These are phyloP conservation scores for Hirtodrosophila duncani DNA, from an alignment of 2,888 invertebrate genomes.

Conservation along the genomic window DNA sequence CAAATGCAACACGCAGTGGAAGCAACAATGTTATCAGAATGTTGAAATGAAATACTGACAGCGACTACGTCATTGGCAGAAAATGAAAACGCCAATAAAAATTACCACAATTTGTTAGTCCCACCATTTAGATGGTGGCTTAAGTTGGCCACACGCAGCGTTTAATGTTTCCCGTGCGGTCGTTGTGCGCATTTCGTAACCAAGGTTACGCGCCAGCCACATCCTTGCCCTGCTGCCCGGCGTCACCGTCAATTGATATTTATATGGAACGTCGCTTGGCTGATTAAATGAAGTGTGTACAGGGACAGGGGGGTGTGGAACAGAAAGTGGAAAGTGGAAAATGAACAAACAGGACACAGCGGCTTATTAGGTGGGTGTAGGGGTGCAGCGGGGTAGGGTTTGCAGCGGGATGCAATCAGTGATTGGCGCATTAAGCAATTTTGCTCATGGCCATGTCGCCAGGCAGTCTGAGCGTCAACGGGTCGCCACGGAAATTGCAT, in stretches of 20 bases:
- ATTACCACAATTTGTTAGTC: slow-evolving; percentile 30
- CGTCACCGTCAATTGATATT: slow-evolving; percentile 54
- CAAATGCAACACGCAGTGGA: slow-evolving; percentile 25
- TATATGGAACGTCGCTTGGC: slow-evolving; percentile 27
- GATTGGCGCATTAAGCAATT: slow-evolving; percentile 48
- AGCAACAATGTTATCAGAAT: too few species aligned
- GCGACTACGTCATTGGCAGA: slow-evolving; percentile 48
- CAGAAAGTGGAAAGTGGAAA: slow-evolving; percentile 18
- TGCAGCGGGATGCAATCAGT: slow-evolving; percentile 1
- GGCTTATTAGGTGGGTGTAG: background rate
- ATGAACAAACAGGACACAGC: slow-evolving; percentile 14
- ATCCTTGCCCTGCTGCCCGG: slow-evolving; percentile 38
- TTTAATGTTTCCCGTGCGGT: slow-evolving; percentile 27
- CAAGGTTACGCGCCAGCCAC: slow-evolving; percentile 56
- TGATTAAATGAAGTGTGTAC: slow-evolving; percentile 69
- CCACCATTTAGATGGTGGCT: slow-evolving; percentile 7
- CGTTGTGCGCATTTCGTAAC: slow-evolving; percentile 43
- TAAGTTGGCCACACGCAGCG: slow-evolving; percentile 41
- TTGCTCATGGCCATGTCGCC: slow-evolving; percentile 39
- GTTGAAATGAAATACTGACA: background rate
- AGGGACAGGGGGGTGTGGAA: too few species aligned
- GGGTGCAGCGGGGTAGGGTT: background rate
- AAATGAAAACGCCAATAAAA: slow-evolving; percentile 56
- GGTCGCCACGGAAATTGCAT: slow-evolving; percentile 52
- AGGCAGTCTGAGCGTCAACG: slow-evolving; percentile 34